These are phyloP conservation scores for Cactoblastis cactorum DNA, from an alignment of 2,888 invertebrate species.

Conservation along the genomic window DNA sequence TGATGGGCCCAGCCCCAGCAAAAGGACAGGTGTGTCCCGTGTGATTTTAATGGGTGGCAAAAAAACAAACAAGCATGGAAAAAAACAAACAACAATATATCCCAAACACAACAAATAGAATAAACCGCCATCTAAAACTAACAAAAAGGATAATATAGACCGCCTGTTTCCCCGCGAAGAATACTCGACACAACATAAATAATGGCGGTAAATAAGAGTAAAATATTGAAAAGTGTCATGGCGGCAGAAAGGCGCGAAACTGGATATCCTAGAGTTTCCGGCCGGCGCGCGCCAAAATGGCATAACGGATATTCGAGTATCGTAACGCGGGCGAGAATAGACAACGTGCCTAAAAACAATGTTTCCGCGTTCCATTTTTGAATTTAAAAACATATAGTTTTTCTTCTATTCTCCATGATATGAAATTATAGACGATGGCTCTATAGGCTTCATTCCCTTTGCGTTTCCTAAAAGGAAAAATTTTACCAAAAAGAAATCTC, in stretches of 20 bases:
- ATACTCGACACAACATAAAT: slow-evolving; percentile 63
- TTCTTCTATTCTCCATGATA: too few relatives aligned
- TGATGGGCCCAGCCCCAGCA: too few relatives aligned
- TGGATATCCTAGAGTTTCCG: slow-evolving; percentile 76
- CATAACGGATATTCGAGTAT: slow-evolving; percentile 72
- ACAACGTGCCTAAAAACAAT: slow-evolving; percentile 44
- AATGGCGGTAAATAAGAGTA: slow-evolving; percentile 77
- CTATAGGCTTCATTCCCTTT: too few relatives aligned
- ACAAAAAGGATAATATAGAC: slow-evolving; percentile 49
- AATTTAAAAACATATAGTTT: background rate
- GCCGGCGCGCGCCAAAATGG: slow-evolving; percentile 70
- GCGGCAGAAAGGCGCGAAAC: slow-evolving; percentile 71
- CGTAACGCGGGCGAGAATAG: slow-evolving; percentile 46
- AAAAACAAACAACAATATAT: background rate
- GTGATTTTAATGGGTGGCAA: too few relatives aligned
- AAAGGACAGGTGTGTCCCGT: too few relatives aligned
- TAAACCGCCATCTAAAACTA: slow-evolving; percentile 35
- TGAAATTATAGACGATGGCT: too few relatives aligned
- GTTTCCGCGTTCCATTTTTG: slow-evolving; percentile 15
- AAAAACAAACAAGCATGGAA: background rate
- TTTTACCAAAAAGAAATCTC: too few relatives aligned
- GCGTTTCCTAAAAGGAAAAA: too few relatives aligned
- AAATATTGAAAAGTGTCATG: slow-evolving; percentile 78
- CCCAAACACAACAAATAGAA: slow-evolving; percentile 27
- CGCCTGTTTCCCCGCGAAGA: slow-evolving; percentile 57